A percentile compares a stretch with the other conserved stretches of the same genome.
Conservation (phyloP, 2,113 vertebrate species). For the Ramphastos sulfuratus region DNA sequence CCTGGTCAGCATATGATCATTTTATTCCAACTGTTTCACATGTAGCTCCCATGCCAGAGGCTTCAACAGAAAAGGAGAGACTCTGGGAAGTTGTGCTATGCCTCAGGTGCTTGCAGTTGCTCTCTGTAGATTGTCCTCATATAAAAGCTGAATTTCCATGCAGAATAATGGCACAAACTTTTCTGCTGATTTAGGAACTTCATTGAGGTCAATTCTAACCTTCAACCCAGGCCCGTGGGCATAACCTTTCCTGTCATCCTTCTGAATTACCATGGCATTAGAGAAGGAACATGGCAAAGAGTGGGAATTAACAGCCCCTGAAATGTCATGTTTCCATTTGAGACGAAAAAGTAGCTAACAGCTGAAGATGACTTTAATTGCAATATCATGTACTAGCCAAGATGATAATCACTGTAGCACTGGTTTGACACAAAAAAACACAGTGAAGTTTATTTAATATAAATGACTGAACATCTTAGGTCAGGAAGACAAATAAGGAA, state of each 20-base stretch:
- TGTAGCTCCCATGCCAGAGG: neutral
- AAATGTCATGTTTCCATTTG: neutral
- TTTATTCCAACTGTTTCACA: accelerated
- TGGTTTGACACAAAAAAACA: neutral
- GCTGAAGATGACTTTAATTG: slow-evolving; percentile 20
- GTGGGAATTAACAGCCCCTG: neutral
- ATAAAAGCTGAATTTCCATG: neutral
- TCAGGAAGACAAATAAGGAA: neutral
- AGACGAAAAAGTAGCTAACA: neutral
- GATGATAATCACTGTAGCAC: neutral
- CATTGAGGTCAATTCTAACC: neutral
- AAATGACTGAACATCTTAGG: neutral
- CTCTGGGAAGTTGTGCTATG: neutral
- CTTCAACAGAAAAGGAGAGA: neutral
- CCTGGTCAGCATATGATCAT: neutral
- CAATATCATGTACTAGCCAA: slow-evolving; percentile 26
- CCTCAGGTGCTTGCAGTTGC: neutral
- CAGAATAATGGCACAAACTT: neutral
- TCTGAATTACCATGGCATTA: neutral
- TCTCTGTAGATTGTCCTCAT: neutral
- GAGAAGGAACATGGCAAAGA: neutral
- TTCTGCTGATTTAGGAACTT: neutral
- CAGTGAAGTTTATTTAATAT: slow-evolving; percentile 3
- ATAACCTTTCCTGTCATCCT: neutral
- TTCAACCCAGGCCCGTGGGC: neutral